A percentile compares a stretch with the other conserved stretches of the same genome.
phyloP scores from a whole-genome alignment of 1,140 invertebrate genomes.

The Zophobas morio region DNA sequence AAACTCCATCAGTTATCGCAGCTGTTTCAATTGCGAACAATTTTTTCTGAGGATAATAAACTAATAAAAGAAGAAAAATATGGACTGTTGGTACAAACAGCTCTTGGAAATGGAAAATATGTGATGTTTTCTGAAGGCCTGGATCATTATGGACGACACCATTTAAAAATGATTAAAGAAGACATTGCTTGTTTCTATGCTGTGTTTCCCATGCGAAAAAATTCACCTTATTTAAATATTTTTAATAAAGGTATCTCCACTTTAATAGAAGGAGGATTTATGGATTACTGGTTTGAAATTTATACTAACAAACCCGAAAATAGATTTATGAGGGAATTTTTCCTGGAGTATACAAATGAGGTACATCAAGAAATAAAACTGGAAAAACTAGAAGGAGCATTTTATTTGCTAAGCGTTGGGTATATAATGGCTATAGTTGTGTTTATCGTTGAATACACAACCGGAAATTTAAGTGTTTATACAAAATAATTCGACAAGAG shows the following conservation, averaged over 20 bases:
- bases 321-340: conserved; percentile 23
- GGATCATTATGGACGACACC: conserved; percentile 11
- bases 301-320: not conserved
- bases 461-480: too few species aligned
- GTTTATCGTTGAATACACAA: too few species aligned
- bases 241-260: conserved; percentile 7
- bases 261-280: conserved; percentile 35
- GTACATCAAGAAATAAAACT: conserved; percentile 3
- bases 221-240: conserved; percentile 6
- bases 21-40: not conserved
- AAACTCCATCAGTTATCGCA: conserved; percentile 9
- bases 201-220: conserved; percentile 10
- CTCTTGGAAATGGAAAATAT: not conserved
- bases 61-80: conserved; percentile 9
- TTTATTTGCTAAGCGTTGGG: conserved; percentile 4
- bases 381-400: conserved; percentile 39
- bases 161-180: conserved; percentile 21
- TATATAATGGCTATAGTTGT: too few species aligned
- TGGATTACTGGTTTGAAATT: conserved; percentile 20
- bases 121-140: conserved; percentile 21
- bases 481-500: too few species aligned
- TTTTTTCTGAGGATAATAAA: not conserved
- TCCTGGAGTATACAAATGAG: not conserved
- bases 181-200: conserved; percentile 3
- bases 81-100: conserved; percentile 20